Conservation (phyloP, 2,888 invertebrate species). For the Maniola hyperantus region DNA sequence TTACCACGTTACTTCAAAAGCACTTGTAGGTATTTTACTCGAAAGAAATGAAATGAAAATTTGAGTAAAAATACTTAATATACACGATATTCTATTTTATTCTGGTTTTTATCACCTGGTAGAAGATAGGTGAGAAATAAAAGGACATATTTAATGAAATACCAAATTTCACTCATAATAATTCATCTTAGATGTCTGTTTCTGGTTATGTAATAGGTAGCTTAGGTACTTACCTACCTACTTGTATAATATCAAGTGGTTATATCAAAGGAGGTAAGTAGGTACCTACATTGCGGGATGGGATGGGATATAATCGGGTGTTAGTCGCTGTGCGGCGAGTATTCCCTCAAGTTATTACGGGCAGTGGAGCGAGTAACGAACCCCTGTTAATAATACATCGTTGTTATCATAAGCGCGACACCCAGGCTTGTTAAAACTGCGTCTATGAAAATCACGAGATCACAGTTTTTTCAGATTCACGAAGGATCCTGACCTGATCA, state of each 20-base stretch:
- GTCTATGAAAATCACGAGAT: slow-evolving; percentile 22
- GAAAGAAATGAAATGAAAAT: too few relatives aligned
- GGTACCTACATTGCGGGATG: slow-evolving; percentile 44
- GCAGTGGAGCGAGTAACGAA: slow-evolving; percentile 80
- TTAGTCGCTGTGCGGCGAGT: slow-evolving; percentile 66
- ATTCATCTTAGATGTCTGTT: too few relatives aligned
- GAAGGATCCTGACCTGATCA: not conserved
- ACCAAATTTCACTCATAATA: too few relatives aligned
- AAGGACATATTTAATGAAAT: too few relatives aligned
- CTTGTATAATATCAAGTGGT: not conserved
- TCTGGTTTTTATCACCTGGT: too few relatives aligned
- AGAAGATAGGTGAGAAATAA: too few relatives aligned
- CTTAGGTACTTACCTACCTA: not conserved
- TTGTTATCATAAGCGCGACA: slow-evolving; percentile 46
- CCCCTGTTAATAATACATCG: slow-evolving; percentile 72
- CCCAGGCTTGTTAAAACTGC: slow-evolving; percentile 37
- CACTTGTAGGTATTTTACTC: too few relatives aligned
- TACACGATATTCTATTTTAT: too few relatives aligned
- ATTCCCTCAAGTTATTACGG: slow-evolving; percentile 81
- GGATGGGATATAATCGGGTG: slow-evolving; percentile 53
- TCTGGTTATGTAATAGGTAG: not conserved
- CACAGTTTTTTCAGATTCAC: not conserved
- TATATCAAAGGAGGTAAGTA: slow-evolving; percentile 1
- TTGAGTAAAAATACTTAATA: too few relatives aligned
- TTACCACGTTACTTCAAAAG: too few relatives aligned